Evolutionary conservation across 2,113 vertebrate genomes (phyloP), one percentile per base, ranked within the genome.

Genomic region (Gyps fulvus): DNA sequence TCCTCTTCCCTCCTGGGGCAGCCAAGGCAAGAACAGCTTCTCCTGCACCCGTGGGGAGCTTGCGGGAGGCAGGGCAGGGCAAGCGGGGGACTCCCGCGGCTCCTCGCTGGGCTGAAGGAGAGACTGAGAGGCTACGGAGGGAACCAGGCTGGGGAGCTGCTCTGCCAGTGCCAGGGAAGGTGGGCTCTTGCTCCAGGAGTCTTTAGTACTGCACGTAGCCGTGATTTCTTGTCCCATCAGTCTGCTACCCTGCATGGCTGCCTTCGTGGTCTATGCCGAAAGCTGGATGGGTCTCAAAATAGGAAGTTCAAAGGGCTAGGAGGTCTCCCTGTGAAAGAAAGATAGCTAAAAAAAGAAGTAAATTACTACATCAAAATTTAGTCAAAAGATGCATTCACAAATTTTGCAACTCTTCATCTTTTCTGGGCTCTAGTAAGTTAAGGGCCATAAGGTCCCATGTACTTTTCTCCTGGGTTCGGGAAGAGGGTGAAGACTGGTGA

Each of bases 41-140:
- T 92, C 11, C 7, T 17, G 11, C 38, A 54, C 6, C 11, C 0
- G 0, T 32, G 36, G 26, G 11, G 23, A 63, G 10, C 27, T 23
- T 1, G 0, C 15, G 23, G 7, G 3, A 73, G 43, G 49, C 12
- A 70, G 29, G 25, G 9, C 23, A 85, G 13, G 49, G 26, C 1
- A 3, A 71, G 8, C 11, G 38, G 52, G 21, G 21, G 10, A 29
- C 49, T 50, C 32, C 50, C 40, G 36, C 1, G 2, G 4, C 40
- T 62, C 29, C 77, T 49, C 4, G 2, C 42, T 38, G 25, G 19
- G 29, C 25, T 86, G 66, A 91, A 57, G 36, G 57, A 67, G 54
- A 47, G 6, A 9, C 20, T n/a, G 63, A 50, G 71, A 43, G 12
- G 27, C 8, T 84, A 13, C 1, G 1, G 59, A 67, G 23, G 10